These are phyloP conservation scores for Oncorhynchus kisutch DNA, from an alignment of 2,113 vertebrate genomes.

Conservation along the genomic window DNA sequence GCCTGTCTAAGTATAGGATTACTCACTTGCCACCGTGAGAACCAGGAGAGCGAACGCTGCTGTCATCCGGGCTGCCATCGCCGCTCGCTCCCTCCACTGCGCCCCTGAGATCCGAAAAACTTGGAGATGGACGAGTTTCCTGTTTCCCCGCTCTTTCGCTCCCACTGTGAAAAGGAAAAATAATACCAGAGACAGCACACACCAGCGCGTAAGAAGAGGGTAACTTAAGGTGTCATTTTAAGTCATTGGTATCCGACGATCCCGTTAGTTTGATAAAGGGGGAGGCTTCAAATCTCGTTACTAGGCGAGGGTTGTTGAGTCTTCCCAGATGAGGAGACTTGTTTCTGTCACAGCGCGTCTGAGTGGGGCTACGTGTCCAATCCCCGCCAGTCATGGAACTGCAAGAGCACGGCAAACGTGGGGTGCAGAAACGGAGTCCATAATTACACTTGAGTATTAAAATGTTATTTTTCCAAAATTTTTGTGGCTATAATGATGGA, in stretches of 20 bases:
- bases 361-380: constrained; percentile 14
- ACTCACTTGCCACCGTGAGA: constrained; percentile 68
- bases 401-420: constrained; percentile 46
- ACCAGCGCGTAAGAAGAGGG: neutral
- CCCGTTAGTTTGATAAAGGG: constrained; percentile 1
- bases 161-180: neutral
- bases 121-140: constrained; percentile 31
- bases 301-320: constrained; percentile 29
- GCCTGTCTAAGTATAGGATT: constrained; percentile 20
- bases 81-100: constrained; percentile 52
- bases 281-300: constrained; percentile 11
- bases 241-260: neutral
- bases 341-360: constrained; percentile 50
- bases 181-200: neutral
- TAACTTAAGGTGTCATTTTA: constrained; percentile 7
- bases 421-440: neutral
- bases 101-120: constrained; percentile 50
- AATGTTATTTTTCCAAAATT: constrained; percentile 27
- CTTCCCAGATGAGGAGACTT: constrained; percentile 28
- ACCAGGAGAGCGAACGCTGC: constrained; percentile 60
- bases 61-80: constrained; percentile 67
- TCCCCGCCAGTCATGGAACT: constrained; percentile 46
- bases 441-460: constrained; percentile 8
- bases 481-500: neutral
- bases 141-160: constrained; percentile 2